Base-by-base conservation (phyloP, 1,140 invertebrate species). In the Drosophila tristis region DNA sequence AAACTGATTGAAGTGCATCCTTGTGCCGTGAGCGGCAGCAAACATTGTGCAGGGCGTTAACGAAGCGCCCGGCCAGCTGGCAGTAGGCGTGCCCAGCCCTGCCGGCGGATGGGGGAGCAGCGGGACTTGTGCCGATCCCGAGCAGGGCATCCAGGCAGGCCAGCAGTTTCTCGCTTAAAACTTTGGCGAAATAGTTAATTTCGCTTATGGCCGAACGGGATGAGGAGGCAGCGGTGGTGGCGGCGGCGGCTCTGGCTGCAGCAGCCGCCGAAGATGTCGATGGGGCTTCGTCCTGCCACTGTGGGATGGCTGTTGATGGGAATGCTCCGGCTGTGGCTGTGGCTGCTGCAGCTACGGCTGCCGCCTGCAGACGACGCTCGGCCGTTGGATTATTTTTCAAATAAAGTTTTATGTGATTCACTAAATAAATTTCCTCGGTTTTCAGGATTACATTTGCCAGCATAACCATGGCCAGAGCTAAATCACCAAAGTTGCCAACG, bases 381-480 rank as follows among this genome's bases (percentile, higher is more conserved):
- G 74, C 78, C 53, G 59, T 78, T 73, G 85, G 80, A 67, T 92
- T 81, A 89, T 92, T 92, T 90, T 92, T 92, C 81, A 92, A 90
- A 91, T 91, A 90, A 86, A 92, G 90, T 90, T 92, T 92, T 80
- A 92, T 91, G 85, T 92, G 91, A 91, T 92, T 92, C 84, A 92
- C 80, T 77, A 92, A 90, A 92, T 92, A 92, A 85, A 92, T 91
- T 91, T 92, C 91, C 82, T 92, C 91, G 75, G 91, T 90, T 67
- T 91, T 92, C 29, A 89, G 85, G 70, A 92, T 91, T 78, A 92
- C 90, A 71, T 92, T 91, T 59, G 75, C 81, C 64, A 91, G 85
- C 68, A 91, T 84, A 73, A 92, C 89, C 74, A 78, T 89, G 72
- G 91, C 89, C 74, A 85, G 59, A 50, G 91, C 84, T 89, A 92